phyloP scores from a whole-genome alignment of 2,797 vertebrate species.

The Varecia variegata region DNA sequence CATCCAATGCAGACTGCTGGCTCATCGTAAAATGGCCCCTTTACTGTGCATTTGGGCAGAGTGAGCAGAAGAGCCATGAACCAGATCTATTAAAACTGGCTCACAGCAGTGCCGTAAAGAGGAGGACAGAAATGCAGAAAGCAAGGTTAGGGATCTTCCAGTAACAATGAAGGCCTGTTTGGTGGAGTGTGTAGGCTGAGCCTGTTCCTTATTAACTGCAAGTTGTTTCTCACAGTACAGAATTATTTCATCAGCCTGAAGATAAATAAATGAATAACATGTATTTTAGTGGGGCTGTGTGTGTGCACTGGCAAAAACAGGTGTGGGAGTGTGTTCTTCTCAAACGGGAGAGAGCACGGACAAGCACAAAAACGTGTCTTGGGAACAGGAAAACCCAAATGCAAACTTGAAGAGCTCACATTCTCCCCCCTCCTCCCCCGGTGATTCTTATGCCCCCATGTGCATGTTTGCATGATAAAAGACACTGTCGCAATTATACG shows the following conservation, averaged over 20 bases:
- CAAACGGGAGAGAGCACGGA: background rate
- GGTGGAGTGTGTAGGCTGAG: background rate
- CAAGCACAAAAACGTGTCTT: background rate
- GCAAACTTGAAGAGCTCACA: background rate
- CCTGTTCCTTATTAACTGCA: constrained; percentile 13
- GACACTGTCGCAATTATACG: constrained; percentile 62
- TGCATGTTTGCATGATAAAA: constrained; percentile 71
- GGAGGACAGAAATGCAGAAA: background rate
- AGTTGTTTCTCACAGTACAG: background rate
- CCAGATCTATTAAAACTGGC: background rate
- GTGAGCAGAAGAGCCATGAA: background rate
- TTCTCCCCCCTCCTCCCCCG: background rate
- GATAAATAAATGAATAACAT: background rate
- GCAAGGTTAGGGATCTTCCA: background rate
- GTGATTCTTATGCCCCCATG: background rate
- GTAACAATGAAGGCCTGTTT: background rate
- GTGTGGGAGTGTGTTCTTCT: background rate
- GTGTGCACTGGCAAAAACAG: background rate
- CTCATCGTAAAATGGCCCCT: background rate
- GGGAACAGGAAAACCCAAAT: background rate
- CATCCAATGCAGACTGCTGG: background rate
- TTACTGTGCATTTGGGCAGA: background rate
- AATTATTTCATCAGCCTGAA: constrained; percentile 4
- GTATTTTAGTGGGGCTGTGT: background rate
- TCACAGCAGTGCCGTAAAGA: background rate